Evolutionary conservation across 2,888 invertebrate genomes (phyloP), one percentile per base, ranked within the genome.

Genomic region (Coleophora deauratella): DNA sequence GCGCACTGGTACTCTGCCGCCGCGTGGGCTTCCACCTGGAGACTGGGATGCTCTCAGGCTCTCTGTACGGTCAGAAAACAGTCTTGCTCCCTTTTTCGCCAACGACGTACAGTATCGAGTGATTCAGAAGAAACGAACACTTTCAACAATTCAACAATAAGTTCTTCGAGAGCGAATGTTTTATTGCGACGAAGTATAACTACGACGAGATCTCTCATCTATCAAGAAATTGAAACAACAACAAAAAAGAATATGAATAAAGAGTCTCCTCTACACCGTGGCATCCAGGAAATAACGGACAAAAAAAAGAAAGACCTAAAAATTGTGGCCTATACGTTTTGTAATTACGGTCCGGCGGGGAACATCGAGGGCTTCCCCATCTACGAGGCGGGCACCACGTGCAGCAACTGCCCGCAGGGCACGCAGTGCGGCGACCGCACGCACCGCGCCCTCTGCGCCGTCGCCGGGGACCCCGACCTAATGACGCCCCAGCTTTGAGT

Each of bases 1-100:
- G 59, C 75, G 8, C 77, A 82, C 44, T 81, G 84, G 82, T 84
- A 82, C 37, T 66, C 82, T 0, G 69, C 77, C 0, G 81, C 76
- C 0, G 80, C 81, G 2, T 84, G 84, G 84, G 81, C 79, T 0
- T 81, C 82, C 1, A 81, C 84, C 0, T 85, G 82, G 82, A 72
- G 82, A 2, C 38, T 84, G 2, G 82, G 84, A 30, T 82, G 84
- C 42, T 81, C 82, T 3, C 82, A 82, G 55, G 66, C 82, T 11
- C 57, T 84, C 6, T 82, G 82, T 44, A 79, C 81, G 0, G 72
- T 72, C 14, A 70, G 60, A 45, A 72, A 66, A 45, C 68, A 66
- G 3, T 75, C 80, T 1, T 82, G 82, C 47, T 59, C 59, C 2
- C 48, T 65, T 1, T 80, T 67, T 39, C 70, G 77, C 2, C 77